Base-by-base conservation (phyloP, 2,797 vertebrate species). In the Sebastes iracundus region DNA sequence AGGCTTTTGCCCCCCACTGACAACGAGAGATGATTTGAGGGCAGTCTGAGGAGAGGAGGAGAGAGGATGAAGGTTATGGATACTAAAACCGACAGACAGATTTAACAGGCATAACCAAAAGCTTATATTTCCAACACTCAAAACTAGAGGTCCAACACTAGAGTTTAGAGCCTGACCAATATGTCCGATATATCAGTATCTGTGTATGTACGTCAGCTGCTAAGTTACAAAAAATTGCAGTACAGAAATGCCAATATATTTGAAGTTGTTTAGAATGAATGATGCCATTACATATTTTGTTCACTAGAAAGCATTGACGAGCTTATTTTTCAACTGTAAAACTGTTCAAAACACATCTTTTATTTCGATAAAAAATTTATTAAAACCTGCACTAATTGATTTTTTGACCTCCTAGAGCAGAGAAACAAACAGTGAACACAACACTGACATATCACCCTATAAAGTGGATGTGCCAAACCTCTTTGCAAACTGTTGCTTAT, bases 11-110 rank as follows among this genome's bases (percentile, higher is more conserved):
- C 2, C 92, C 94, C 97, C 97, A 99, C 90, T 96, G 95, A 86
- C 98, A 99, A 9, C 97, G 97, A 2, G 97, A 94, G 32, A 97
- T 93, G 59, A 98, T 94, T 60, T 96, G 90, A 0, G 97, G 97
- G 85, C 97, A 98, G 20, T 95, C 97, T 99, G 88, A 13, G 0
- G 22, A 49, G n/a, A 78, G 53, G 16, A 83, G 55, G 33, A 68
- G 12, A 65, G 9, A 71, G 13, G 10, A 60, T 32, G 27, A 16
- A 16, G 2, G 22, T 69, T 62, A 71, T 42, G 7, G 22, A 64
- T 52, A 46, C 2, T 28, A 49, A 63, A 75, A 46, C 16, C 27
- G 35, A 58, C 9, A 6, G 35, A 30, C 10, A 72, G 22, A 12
- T 18, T 49, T 38, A 22, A 7, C 7, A 14, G 3, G 14, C n/a